These are phyloP conservation scores for Halcyon chelicuti DNA, from an alignment of 2,797 vertebrate genomes.

Conservation along the genomic window DNA sequence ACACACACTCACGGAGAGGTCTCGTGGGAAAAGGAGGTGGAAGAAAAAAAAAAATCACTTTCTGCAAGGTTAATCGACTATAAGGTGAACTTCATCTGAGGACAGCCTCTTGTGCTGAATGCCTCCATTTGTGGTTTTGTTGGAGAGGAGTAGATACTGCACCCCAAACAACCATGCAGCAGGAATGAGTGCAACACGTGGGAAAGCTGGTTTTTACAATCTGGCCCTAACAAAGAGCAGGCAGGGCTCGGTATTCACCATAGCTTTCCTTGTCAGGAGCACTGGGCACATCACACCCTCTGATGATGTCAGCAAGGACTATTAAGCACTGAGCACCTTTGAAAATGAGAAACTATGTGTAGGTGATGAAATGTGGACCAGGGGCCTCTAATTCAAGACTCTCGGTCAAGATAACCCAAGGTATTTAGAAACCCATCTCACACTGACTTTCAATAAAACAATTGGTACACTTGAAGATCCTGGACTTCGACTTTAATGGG, in stretches of 20 bases:
- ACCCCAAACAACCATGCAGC: not conserved
- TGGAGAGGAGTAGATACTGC: not conserved
- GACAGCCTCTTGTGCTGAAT: slow-evolving; percentile 21
- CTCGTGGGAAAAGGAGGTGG: slow-evolving; percentile 1
- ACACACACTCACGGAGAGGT: not conserved
- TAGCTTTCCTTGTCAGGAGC: not conserved
- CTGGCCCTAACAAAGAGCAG: not conserved
- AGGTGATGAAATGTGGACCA: rapidly evolving
- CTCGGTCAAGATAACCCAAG: not conserved
- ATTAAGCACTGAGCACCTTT: not conserved
- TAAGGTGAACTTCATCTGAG: slow-evolving; percentile 57
- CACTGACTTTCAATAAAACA: rapidly evolving
- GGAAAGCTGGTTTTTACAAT: not conserved
- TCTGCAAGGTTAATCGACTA: slow-evolving; percentile 73
- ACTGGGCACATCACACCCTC: rapidly evolving
- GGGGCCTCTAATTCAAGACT: not conserved
- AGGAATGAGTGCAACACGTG: not conserved
- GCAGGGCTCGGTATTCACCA: not conserved
- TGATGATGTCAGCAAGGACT: not conserved
- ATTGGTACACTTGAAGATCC: not conserved
- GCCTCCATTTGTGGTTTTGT: not conserved
- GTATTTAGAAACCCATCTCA: not conserved
- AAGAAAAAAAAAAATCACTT: not conserved
- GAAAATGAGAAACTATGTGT: not conserved
- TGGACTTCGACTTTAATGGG: rapidly evolving